Conservation (phyloP, 2,113 vertebrate genomes). For the Uria aalge region DNA sequence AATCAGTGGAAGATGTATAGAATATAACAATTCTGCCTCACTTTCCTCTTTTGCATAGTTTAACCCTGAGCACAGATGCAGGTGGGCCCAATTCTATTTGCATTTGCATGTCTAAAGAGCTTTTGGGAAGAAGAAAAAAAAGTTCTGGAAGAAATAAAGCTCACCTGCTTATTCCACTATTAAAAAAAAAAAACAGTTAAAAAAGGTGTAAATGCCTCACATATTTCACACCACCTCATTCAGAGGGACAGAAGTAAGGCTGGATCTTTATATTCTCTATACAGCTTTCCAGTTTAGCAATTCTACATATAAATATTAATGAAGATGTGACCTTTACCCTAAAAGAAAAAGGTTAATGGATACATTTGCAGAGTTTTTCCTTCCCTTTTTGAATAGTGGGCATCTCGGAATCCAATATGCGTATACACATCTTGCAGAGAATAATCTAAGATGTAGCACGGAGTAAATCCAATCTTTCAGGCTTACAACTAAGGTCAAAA, state of each 20-base stretch:
- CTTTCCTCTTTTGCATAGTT: background rate
- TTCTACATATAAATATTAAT: slow-evolving; percentile 71
- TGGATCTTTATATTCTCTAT: slow-evolving; percentile 24
- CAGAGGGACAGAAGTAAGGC: background rate
- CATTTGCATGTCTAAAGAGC: background rate
- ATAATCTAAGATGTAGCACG: slow-evolving; percentile 19
- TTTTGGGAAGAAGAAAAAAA: background rate
- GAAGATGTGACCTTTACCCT: slow-evolving; percentile 60
- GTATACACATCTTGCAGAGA: background rate
- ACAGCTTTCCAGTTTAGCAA: slow-evolving; percentile 41
- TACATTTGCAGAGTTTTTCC: slow-evolving; percentile 39
- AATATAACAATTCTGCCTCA: background rate
- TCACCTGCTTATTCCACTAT: background rate
- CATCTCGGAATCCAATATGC: slow-evolving; percentile 44
- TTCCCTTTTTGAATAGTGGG: slow-evolving; percentile 32
- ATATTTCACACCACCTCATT: background rate
- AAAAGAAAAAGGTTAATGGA: slow-evolving; percentile 74
- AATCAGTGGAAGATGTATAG: background rate
- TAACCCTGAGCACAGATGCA: background rate
- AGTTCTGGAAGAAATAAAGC: background rate
- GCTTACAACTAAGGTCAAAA: slow-evolving; percentile 51
- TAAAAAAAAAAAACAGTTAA: background rate
- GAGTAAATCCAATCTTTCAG: slow-evolving; percentile 27
- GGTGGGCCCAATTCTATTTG: background rate
- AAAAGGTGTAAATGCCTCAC: background rate